A percentile compares a stretch with the other conserved stretches of the same genome.
Evolutionary conservation across 2,113 vertebrate genomes (phyloP).

Genomic region (Plecotus auritus): DNA sequence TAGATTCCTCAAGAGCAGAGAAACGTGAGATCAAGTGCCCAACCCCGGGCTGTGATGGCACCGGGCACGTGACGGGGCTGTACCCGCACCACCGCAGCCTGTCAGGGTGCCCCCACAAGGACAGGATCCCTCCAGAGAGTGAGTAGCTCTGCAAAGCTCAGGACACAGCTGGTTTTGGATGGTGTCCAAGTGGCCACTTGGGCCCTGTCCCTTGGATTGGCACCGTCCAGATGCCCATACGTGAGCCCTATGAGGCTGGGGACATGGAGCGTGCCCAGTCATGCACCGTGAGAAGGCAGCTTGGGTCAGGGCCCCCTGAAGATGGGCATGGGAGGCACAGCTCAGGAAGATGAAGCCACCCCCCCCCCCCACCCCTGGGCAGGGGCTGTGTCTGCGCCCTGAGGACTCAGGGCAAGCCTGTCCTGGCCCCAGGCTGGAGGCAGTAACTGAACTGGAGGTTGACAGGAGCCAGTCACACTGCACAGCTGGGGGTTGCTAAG

Average conservation of each 20-base stretch:
- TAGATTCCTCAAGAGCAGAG: constrained; percentile 93
- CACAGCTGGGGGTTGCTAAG: constrained; percentile 36
- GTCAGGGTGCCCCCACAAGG: constrained; percentile 98
- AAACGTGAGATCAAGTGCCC: constrained; percentile 98
- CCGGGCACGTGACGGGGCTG: constrained; percentile 95
- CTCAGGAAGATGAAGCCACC: background rate
- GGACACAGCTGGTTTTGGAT: background rate
- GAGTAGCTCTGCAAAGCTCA: constrained; percentile 75
- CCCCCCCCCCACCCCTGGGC: background rate
- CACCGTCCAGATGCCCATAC: background rate
- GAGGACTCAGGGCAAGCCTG: constrained; percentile 42
- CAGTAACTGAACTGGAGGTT: constrained; percentile 64
- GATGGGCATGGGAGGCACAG: background rate
- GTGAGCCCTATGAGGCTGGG: background rate
- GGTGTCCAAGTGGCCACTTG: background rate
- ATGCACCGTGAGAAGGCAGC: background rate
- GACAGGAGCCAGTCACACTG: background rate
- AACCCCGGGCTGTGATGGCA: constrained; percentile 96
- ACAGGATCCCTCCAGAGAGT: constrained; percentile 99
- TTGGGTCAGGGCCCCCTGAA: background rate
- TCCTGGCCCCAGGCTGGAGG: constrained; percentile 59
- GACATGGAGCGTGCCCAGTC: background rate
- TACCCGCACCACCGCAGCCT: constrained; percentile 99
- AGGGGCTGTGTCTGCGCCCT: background rate
- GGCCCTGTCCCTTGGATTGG: background rate